phyloP scores from a whole-genome alignment of 2,797 vertebrate genomes.

The Cryptoblepharus egeriae region DNA sequence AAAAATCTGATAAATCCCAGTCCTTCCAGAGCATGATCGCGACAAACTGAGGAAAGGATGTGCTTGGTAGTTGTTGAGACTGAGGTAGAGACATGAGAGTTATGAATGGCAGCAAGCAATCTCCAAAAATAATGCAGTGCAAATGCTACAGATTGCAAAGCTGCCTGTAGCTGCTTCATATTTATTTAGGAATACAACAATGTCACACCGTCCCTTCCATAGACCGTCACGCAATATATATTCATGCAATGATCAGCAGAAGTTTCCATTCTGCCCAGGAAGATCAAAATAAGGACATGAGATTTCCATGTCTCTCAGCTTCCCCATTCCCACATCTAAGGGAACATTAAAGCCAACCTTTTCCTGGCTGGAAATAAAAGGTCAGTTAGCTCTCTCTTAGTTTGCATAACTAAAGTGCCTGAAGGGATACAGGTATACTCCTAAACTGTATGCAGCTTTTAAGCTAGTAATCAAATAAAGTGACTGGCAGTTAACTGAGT shows the following conservation, averaged over 20 bases:
- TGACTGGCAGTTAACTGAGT: too few relatives aligned
- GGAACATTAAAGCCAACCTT: not conserved
- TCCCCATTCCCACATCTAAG: not conserved
- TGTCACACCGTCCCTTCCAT: constrained; percentile 39
- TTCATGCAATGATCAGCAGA: constrained; percentile 29
- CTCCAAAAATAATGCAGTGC: constrained; percentile 58
- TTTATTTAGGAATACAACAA: constrained; percentile 66
- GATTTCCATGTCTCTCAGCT: constrained; percentile 23
- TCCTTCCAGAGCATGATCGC: constrained; percentile 70
- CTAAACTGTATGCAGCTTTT: not conserved
- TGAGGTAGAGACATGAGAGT: constrained; percentile 63
- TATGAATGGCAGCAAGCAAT: constrained; percentile 53
- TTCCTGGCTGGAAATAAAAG: not conserved
- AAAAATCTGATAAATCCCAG: constrained; percentile 74
- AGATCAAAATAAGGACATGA: not conserved
- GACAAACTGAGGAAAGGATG: constrained; percentile 67
- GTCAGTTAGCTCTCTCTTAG: not conserved
- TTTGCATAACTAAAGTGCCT: not conserved
- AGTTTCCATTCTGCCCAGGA: constrained; percentile 32
- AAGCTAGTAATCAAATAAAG: too few relatives aligned
- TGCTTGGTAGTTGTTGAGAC: constrained; percentile 50
- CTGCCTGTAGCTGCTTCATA: constrained; percentile 52
- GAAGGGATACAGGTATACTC: not conserved
- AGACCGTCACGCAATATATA: constrained; percentile 36
- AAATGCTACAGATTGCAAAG: constrained; percentile 68